Percentiles rank a stretch among this genome's conserved stretches.
phyloP scores from a whole-genome alignment of 1,140 invertebrate species.

The Drosophila nikananu region DNA sequence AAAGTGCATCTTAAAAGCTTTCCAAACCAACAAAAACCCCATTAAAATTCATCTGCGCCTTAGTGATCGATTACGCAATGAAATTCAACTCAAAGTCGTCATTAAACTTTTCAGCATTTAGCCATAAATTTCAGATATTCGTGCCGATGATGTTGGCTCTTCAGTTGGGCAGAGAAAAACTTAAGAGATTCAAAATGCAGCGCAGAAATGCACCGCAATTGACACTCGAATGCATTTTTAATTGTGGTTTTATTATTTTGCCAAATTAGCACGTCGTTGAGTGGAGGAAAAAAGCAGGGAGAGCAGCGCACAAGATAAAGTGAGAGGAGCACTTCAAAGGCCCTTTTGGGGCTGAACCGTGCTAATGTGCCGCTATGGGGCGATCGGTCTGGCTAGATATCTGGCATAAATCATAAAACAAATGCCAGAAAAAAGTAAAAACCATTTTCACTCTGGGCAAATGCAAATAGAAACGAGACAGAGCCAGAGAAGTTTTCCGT shows the following conservation, averaged over 20 bases:
- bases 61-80: constrained; percentile 56
- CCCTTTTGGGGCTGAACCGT: constrained; percentile 18
- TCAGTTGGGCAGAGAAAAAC: neutral
- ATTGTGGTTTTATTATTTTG: constrained; percentile 72
- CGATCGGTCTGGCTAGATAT: constrained; percentile 52
- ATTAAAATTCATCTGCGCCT: neutral
- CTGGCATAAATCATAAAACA: constrained; percentile 72
- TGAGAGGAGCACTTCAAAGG: constrained; percentile 67
- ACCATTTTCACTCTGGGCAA: constrained; percentile 50
- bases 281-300: constrained; percentile 14
- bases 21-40: neutral
- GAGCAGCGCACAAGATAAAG: neutral
- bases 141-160: constrained; percentile 21
- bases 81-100: constrained; percentile 39
- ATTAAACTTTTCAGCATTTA: constrained; percentile 67
- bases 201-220: constrained; percentile 59
- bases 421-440: constrained; percentile 43
- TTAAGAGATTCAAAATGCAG: constrained; percentile 6
- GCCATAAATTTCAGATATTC: constrained; percentile 60
- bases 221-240: constrained; percentile 74
- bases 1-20: neutral
- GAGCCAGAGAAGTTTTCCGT: constrained; percentile 34
- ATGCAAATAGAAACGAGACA: constrained; percentile 51
- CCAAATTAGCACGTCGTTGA: constrained; percentile 78
- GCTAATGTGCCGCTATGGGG: constrained; percentile 68